Base-by-base conservation (phyloP, 1,140 invertebrate species). In the Phortica variegata region DNA sequence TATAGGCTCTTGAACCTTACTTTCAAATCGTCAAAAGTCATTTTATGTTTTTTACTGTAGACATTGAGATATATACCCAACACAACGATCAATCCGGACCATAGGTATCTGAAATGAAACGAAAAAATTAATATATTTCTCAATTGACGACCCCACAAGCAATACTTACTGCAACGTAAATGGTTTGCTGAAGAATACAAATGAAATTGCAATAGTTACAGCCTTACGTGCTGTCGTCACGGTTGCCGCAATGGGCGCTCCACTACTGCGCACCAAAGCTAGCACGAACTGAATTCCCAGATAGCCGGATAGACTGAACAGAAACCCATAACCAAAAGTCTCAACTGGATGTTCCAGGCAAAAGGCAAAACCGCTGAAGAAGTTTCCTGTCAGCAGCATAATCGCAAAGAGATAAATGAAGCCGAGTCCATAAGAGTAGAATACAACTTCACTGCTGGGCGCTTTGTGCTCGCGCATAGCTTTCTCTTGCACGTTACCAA, bases 401-500 rank as follows among this genome's bases (percentile, higher is more conserved):
- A 89, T 85, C n/a, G 86, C 56, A 33, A 93, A 79, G 34, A 97
- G 82, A 73, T 95, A 95, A 1, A 89, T 26, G 73, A 91, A 90
- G 21, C 92, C 95, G 62, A 97, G 84, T 1, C 85, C 84, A 78
- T 97, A 96, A 0, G 94, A 96, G 73, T 94, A 97, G 19, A 96
- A 81, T 3, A 97, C 93, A 52, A 98, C 88, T 84, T 97, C 93
- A 50, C 87, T 87, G 79, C 94, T 96, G 1, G 84, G 81, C 3
- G 90, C 91, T 56, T 85, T 82, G 69, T 87, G 83, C 49, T 85
- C 82, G 62, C 91, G 91, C 86, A 97, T 93, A 0, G 86, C 85
- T 78, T 96, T 95, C 75, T 97, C 95, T 80, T 97, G 94, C 3
- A 97, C 87, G 81, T 98, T 98, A 31, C 94, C 94, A 61, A 97